Percentiles rank a stretch among this genome's conserved stretches.
These are phyloP conservation scores for Silurus lanzhouensis DNA, from an alignment of 2,797 vertebrate genomes.

Conservation along the genomic window DNA sequence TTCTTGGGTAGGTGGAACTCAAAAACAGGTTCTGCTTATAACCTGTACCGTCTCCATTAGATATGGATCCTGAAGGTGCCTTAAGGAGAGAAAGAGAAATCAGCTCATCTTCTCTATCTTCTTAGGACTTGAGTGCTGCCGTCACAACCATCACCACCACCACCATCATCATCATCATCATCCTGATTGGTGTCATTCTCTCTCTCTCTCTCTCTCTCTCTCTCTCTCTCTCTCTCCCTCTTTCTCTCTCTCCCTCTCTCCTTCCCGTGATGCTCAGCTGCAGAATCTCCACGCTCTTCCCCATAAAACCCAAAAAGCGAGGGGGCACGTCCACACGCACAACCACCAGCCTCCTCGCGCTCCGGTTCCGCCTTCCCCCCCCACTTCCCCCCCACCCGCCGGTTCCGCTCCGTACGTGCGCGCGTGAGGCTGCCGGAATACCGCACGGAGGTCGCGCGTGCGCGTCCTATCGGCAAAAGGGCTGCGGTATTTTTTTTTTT, in stretches of 20 bases:
- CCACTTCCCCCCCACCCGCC: neutral
- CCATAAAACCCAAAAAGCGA: neutral
- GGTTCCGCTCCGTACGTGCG: slow-evolving; percentile 6
- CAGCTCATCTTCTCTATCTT: neutral
- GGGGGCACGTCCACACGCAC: neutral
- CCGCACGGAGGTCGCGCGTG: slow-evolving; percentile 1
- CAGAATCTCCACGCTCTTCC: neutral
- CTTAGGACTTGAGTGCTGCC: no score
- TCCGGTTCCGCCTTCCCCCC: neutral
- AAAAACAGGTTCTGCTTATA: no score
- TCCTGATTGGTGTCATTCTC: neutral
- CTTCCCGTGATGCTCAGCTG: slow-evolving; percentile 20
- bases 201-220: neutral
- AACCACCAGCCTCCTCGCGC: neutral
- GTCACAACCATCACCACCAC: neutral
- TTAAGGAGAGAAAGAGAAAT: no score
- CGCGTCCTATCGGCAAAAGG: neutral
- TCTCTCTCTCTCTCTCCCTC: neutral
- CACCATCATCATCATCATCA: neutral
- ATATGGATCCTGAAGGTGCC: no score
- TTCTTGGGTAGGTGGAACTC: no score
- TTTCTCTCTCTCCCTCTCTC: neutral
- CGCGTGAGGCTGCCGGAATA: neutral
- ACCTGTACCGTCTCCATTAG: no score
- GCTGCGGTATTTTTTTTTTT: neutral